These are phyloP conservation scores for Thaumetopoea pityocampa DNA, from an alignment of 1,140 invertebrate genomes.

Conservation along the genomic window DNA sequence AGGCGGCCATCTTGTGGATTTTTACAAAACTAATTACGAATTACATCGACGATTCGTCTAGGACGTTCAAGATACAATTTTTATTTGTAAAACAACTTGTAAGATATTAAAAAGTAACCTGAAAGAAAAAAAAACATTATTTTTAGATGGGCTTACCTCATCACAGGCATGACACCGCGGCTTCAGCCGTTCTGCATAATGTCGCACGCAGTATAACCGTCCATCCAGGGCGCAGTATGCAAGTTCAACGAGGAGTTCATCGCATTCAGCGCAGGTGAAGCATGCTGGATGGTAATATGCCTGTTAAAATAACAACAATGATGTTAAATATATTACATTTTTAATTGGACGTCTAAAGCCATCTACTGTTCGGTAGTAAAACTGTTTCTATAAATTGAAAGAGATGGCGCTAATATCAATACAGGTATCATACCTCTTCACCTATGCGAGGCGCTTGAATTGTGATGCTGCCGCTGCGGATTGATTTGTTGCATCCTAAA, in stretches of 20 bases:
- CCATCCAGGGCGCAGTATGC: constrained; percentile 94
- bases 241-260: constrained; percentile 92
- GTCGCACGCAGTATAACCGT: constrained; percentile 92
- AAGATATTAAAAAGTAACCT: no score
- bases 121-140: no score
- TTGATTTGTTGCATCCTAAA: constrained; percentile 73
- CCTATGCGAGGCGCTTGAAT: constrained; percentile 75
- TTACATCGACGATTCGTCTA: no score
- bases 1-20: no score
- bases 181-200: constrained; percentile 95
- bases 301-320: constrained; percentile 30
- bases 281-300: constrained; percentile 91
- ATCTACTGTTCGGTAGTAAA: constrained; percentile 32
- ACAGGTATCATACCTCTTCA: constrained; percentile 60
- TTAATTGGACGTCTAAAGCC: constrained; percentile 7
- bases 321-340: constrained; percentile 39
- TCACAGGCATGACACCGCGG: constrained; percentile 95
- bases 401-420: constrained; percentile 24
- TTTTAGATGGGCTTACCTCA: constrained; percentile 83
- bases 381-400: constrained; percentile 7
- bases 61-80: no score
- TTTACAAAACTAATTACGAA: no score
- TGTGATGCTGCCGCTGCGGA: constrained; percentile 71
- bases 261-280: constrained; percentile 90
- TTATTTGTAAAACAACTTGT: no score